phyloP scores from a whole-genome alignment of 2,113 vertebrate species.

The Halichoeres trimaculatus region DNA sequence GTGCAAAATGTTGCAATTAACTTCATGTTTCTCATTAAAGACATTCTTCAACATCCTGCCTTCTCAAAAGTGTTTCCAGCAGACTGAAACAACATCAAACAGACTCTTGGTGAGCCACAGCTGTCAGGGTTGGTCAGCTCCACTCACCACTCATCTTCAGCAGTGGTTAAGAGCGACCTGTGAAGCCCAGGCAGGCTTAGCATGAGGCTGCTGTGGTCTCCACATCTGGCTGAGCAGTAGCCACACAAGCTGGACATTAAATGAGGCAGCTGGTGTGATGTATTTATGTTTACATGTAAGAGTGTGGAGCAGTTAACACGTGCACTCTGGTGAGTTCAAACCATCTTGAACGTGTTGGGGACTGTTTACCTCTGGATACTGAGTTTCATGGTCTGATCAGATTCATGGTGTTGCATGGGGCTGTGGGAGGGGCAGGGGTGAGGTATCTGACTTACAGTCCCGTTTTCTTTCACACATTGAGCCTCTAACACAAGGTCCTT shows the following conservation, averaged over 20 bases:
- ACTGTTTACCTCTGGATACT: conserved; percentile 27
- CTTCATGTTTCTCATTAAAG: conserved; percentile 6
- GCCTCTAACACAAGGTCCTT: conserved; percentile 10
- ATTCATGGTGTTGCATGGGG: conserved; percentile 52
- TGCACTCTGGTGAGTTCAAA: conserved; percentile 16
- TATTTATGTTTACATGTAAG: conserved; percentile 7
- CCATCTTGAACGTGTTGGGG: conserved; percentile 1
- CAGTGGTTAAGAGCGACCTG: conserved; percentile 21
- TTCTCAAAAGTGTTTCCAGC: conserved; percentile 9
- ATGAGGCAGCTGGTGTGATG: not conserved
- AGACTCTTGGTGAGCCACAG: conserved; percentile 37
- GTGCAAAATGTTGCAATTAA: conserved; percentile 1
- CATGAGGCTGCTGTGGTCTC: conserved; percentile 14
- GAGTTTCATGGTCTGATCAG: conserved; percentile 46
- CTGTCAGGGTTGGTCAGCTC: conserved; percentile 31
- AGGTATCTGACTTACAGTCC: conserved; percentile 46
- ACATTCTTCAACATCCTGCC: conserved; percentile 3
- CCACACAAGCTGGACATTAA: not conserved
- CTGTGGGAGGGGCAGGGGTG: conserved; percentile 46
- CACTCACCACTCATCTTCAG: conserved; percentile 38
- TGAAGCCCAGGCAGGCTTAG: conserved; percentile 16
- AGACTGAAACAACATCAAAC: conserved; percentile 38
- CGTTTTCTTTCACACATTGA: conserved; percentile 22
- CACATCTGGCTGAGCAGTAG: conserved; percentile 12
- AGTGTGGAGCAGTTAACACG: not conserved